Evolutionary conservation across 2,797 vertebrate genomes (phyloP).

Genomic region (Synaphobranchus kaupii): DNA sequence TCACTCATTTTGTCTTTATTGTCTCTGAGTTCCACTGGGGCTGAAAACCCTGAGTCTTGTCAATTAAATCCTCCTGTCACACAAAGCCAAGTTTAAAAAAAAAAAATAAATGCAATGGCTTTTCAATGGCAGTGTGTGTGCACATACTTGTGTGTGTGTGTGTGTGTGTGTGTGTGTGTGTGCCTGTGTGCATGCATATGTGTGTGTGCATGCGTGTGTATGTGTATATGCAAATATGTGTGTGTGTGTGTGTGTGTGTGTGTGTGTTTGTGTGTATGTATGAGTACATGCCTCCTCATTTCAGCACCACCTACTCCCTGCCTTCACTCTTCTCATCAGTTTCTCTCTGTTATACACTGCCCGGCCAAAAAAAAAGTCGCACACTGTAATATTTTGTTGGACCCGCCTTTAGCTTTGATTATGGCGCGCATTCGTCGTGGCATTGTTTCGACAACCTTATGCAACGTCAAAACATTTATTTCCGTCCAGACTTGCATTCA

Average conservation of each 20-base stretch:
- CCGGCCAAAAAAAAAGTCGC: too few species aligned
- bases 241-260: conserved; percentile 12
- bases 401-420: too few species aligned
- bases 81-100: conserved; percentile 26
- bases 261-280: conserved; percentile 17
- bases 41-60: conserved; percentile 51
- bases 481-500: too few species aligned
- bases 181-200: not conserved
- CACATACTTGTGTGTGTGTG: conserved; percentile 18
- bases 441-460: too few species aligned
- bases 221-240: not conserved
- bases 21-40: conserved; percentile 57
- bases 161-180: conserved; percentile 2
- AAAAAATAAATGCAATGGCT: conserved; percentile 33
- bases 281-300: not conserved
- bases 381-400: too few species aligned
- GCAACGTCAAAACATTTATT: too few species aligned
- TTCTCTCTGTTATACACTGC: not conserved
- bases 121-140: conserved; percentile 46
- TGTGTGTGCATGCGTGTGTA: not conserved
- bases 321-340: not conserved
- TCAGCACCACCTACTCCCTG: not conserved
- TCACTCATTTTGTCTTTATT: conserved; percentile 60
- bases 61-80: conserved; percentile 61
- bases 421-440: too few species aligned